These are phyloP conservation scores for Burhinus oedicnemus DNA, from an alignment of 2,113 vertebrate species.

Conservation along the genomic window DNA sequence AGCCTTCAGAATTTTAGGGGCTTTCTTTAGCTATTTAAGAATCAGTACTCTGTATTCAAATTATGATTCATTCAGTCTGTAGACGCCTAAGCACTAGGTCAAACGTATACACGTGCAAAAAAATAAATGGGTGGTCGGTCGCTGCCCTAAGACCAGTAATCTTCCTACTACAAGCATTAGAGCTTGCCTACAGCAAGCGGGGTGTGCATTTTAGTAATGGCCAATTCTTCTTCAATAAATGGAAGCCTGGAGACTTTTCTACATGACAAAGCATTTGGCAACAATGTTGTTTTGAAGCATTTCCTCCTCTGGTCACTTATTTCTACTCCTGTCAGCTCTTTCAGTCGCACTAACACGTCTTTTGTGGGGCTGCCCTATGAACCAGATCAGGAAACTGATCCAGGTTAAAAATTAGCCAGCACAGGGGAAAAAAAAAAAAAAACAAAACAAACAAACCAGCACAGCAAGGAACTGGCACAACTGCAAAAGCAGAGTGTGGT, in stretches of 20 bases:
- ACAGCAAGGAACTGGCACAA: not conserved
- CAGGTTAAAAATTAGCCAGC: constrained; percentile 62
- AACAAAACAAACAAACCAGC: not conserved
- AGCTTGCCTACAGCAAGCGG: not conserved
- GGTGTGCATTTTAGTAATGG: constrained; percentile 4
- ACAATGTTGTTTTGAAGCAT: constrained; percentile 48
- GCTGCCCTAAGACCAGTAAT: not conserved
- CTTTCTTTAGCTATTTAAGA: not conserved
- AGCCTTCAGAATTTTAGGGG: constrained; percentile 18
- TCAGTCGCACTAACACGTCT: not conserved
- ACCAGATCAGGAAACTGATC: constrained; percentile 39
- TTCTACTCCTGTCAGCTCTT: constrained; percentile 56
- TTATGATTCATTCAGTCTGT: not conserved
- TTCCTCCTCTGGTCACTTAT: constrained; percentile 55
- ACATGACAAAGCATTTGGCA: constrained; percentile 62
- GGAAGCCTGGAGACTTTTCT: constrained; percentile 47
- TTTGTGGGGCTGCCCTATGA: constrained; percentile 40
- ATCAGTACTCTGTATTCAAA: not conserved
- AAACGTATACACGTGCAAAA: not conserved
- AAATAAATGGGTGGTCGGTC: not conserved
- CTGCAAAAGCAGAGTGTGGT: not conserved
- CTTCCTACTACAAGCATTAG: not conserved
- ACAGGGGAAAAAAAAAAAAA: not conserved
- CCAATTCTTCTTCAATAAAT: constrained; percentile 46
- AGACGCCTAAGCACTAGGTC: not conserved